These are phyloP conservation scores for Sphaeramia orbicularis DNA, from an alignment of 2,797 vertebrate genomes.

Conservation along the genomic window DNA sequence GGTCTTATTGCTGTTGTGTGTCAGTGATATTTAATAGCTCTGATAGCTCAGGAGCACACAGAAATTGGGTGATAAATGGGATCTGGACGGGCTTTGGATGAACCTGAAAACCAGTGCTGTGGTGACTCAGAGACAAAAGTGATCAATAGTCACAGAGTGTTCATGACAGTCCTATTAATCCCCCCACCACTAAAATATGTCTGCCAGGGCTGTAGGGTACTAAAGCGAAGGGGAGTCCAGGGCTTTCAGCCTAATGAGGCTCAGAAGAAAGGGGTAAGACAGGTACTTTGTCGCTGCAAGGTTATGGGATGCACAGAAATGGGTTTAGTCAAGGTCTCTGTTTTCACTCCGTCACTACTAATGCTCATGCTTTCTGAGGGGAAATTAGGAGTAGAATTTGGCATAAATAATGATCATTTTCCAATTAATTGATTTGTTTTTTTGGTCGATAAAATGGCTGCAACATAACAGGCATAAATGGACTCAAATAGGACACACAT, in stretches of 20 bases:
- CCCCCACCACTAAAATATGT: conserved; percentile 35
- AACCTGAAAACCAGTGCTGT: conserved; percentile 18
- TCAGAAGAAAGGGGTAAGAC: conserved; percentile 10
- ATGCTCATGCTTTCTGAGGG: too few species aligned
- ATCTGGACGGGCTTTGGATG: conserved; percentile 11
- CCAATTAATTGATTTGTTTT: too few species aligned
- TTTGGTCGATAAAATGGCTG: too few species aligned
- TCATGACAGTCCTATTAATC: conserved; percentile 59
- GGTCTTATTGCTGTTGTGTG: conserved; percentile 17
- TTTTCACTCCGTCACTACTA: too few species aligned
- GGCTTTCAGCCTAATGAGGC: conserved; percentile 72
- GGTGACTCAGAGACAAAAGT: conserved; percentile 49
- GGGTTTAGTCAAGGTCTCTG: not conserved
- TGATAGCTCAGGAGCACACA: conserved; percentile 36
- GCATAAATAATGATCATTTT: too few species aligned
- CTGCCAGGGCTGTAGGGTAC: conserved; percentile 25
- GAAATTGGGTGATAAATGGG: conserved; percentile 40
- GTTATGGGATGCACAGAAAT: conserved; percentile 3
- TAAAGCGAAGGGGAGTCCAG: conserved; percentile 12
- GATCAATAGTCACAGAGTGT: conserved; percentile 68
- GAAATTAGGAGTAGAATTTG: too few species aligned
- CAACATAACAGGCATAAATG: too few species aligned
- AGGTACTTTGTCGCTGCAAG: conserved; percentile 25
- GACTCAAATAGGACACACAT: too few species aligned
- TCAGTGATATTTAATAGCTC: conserved; percentile 34